Base-by-base conservation (phyloP, 2,888 invertebrate genomes). In the Apotomis capreana region DNA sequence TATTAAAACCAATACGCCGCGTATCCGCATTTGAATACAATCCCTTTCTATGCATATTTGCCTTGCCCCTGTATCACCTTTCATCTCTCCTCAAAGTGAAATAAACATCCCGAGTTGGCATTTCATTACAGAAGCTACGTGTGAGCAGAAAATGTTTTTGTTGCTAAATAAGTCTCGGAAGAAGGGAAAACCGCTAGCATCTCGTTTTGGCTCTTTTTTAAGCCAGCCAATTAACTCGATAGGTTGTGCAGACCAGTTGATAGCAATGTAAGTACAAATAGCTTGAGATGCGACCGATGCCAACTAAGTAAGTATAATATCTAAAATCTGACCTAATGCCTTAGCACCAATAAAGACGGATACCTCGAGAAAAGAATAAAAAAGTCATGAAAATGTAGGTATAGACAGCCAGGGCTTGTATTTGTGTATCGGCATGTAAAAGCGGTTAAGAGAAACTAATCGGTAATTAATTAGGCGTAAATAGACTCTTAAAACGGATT, bases 61-160 rank as follows among this genome's bases (percentile, higher is more conserved):
- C 62, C 55, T 15, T 51, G 49, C 55, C 68, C 61, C 75, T 78
- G 76, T 82, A 81, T 80, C 80, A 83, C 81, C 79, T 83, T 81
- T 82, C 79, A 80, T 80, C 79, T 80, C 75, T 73, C 58, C 79
- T 80, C 79, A 84, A 81, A 85, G 76, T 74, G 76, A 76, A 80
- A 81, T 78, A 84, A 83, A 82, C 79, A 80, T 64, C 77, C 61
- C 69, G 79, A 76, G 79, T 78, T 83, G 81, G 79, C 81, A 80
- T 84, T 79, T 81, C 79, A 82, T 85, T 86, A 84, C 75, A 3
- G 51, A 51, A 3, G 44, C 15, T 12, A 59, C 54, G 44, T 54
- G 58, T 61, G 52, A 36, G 40, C 15, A 54, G 61, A 51, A 68
- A 62, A 69, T 55, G 55, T 46, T 36, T 13, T 69, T 69, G 15